phyloP scores from a whole-genome alignment of 2,888 invertebrate genomes.

The Encarsia formosa region DNA sequence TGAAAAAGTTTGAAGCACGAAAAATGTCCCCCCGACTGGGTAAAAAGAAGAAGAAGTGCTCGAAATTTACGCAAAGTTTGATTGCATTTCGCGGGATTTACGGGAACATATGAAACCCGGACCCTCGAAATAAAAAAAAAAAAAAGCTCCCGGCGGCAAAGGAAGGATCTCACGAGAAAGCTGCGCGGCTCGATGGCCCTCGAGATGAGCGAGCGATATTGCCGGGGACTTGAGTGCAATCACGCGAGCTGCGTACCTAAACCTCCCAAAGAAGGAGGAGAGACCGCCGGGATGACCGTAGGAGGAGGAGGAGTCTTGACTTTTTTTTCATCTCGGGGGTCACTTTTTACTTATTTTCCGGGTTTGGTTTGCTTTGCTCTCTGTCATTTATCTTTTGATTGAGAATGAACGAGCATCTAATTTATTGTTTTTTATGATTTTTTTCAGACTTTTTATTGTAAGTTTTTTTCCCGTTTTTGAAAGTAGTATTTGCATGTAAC shows the following conservation, averaged over 20 bases:
- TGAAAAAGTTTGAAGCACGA: too few relatives aligned
- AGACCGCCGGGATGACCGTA: background rate
- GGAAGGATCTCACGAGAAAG: too few relatives aligned
- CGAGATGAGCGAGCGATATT: constrained; percentile 51
- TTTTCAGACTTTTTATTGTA: too few relatives aligned
- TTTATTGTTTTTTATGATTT: too few relatives aligned
- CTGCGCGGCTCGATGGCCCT: constrained; percentile 50
- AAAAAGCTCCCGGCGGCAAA: too few relatives aligned
- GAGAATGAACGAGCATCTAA: too few relatives aligned
- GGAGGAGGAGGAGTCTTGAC: background rate
- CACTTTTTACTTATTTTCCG: background rate
- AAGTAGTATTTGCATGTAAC: too few relatives aligned
- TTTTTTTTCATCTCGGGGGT: background rate
- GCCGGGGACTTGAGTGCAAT: constrained; percentile 50
- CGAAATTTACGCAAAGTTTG: constrained; percentile 18
- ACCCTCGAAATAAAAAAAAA: too few relatives aligned
- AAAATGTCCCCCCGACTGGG: too few relatives aligned
- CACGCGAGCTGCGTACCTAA: constrained; percentile 32
- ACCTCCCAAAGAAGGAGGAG: constrained; percentile 6
- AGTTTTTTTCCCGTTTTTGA: too few relatives aligned
- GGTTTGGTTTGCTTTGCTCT: constrained; percentile 8
- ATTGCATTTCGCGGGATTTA: constrained; percentile 27
- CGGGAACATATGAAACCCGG: constrained; percentile 30
- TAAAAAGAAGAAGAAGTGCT: background rate
- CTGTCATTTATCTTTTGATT: constrained; percentile 7